Base-by-base conservation (phyloP, 2,888 invertebrate species). In the Drymonia ruficornis region DNA sequence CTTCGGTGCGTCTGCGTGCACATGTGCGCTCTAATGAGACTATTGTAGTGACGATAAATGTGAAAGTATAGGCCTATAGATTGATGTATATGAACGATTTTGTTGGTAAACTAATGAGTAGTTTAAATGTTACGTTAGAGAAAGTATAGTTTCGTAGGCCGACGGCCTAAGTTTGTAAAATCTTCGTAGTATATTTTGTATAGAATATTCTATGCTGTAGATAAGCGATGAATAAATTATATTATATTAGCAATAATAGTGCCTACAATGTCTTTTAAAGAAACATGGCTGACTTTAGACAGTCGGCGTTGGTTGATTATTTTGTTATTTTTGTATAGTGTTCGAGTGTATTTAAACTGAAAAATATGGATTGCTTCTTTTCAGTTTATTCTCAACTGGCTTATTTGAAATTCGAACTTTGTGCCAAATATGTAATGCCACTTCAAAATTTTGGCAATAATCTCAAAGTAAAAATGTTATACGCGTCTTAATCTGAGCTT, bases 241-340 rank as follows among this genome's bases (percentile, higher is more conserved):
- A 89, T 89, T 87, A 85, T 89, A 83, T 84, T 91, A 91, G 91
- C 91, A 91, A 91, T 91, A 91, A 85, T 91, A 91, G 91, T 91
- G 91, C 91, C 91, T 91, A 86, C 77, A 83, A 84, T 76, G 80
- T 91, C 90, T 91, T 91, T 79, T 80, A 89, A 91, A 91, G 91
- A 91, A 83, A 84, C 77, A 76, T 74, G 74, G 62, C 79, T 81
- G 77, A 80, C 80, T 64, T 45, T 65, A 67, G 67, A 53, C 55
- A 51, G 79, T 77, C 78, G 83, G 81, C 72, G 61, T 78, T 76
- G 72, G 81, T 87, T 87, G 83, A 77, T 87, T 87, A 83, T 82
- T 89, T 87, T 86, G 86, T 89, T 91, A 74, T 84, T 86, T 87
- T 78, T 84, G 81, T 81, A 74, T 67, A 69, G 84, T 84, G 85